phyloP scores from a whole-genome alignment of 2,113 vertebrate genomes.

The Nipponia nippon region DNA sequence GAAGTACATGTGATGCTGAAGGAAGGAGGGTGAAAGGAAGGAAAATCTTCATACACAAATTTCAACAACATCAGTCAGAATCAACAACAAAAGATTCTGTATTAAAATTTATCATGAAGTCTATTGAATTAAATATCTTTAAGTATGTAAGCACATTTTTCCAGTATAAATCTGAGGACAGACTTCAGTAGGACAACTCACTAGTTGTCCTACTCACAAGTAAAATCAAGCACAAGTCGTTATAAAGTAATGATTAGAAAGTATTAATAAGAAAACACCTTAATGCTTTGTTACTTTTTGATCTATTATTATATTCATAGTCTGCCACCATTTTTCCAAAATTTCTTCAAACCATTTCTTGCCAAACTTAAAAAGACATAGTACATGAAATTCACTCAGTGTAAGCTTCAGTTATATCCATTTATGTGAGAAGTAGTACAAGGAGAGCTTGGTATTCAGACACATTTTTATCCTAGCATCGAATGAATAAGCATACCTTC shows the following conservation, averaged over 20 bases:
- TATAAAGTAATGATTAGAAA: not conserved
- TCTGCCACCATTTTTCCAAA: not conserved
- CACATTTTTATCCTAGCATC: not conserved
- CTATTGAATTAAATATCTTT: not conserved
- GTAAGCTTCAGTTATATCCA: not conserved
- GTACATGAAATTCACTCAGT: not conserved
- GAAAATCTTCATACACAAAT: not conserved
- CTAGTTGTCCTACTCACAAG: not conserved
- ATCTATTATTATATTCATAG: not conserved
- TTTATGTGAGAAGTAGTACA: not conserved
- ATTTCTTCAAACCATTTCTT: not conserved
- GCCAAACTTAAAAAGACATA: not conserved
- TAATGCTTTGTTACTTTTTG: not conserved
- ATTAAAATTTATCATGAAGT: not conserved
- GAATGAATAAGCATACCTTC: not conserved
- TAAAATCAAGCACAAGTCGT: not conserved
- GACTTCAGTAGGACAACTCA: not conserved
- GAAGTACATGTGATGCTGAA: not conserved
- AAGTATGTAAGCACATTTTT: not conserved
- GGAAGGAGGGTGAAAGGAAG: not conserved
- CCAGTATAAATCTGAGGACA: not conserved
- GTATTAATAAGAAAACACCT: not conserved
- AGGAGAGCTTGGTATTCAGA: not conserved
- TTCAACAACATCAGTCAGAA: not conserved
- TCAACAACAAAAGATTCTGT: not conserved